Evolutionary conservation across 2,797 vertebrate species (phyloP).

Genomic region (Sebastes aleutianus): DNA sequence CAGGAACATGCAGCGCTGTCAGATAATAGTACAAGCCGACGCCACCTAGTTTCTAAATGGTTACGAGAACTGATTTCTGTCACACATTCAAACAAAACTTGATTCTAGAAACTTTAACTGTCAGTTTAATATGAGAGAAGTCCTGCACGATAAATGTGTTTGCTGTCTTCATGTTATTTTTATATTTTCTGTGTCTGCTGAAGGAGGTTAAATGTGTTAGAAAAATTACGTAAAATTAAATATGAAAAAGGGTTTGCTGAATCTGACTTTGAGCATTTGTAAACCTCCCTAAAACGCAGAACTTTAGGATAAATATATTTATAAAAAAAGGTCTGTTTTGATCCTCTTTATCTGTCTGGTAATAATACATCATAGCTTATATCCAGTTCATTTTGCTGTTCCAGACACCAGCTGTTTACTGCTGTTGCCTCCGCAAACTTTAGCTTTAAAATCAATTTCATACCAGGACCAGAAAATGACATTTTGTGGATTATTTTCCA

Average conservation of each 20-base stretch:
- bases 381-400: neutral
- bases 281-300: neutral
- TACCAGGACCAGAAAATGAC: neutral
- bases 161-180: too few species aligned
- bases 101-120: too few species aligned
- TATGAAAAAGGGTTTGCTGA: neutral
- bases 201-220: too few species aligned
- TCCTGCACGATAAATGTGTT: too few species aligned
- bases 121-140: too few species aligned
- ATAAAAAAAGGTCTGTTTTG: neutral
- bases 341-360: neutral
- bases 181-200: too few species aligned
- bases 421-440: neutral
- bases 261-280: neutral
- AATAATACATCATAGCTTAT: neutral
- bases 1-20: too few species aligned
- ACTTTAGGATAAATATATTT: neutral
- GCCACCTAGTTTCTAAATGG: too few species aligned
- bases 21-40: too few species aligned
- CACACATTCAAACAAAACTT: too few species aligned
- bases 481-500: conserved; percentile 16
- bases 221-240: too few species aligned
- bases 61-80: too few species aligned
- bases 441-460: neutral
- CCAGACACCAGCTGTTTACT: conserved; percentile 14